A percentile compares a stretch with the other conserved stretches of the same genome.
Conservation (phyloP, 2,888 invertebrate genomes). For the Dicyrtomina minuta region DNA sequence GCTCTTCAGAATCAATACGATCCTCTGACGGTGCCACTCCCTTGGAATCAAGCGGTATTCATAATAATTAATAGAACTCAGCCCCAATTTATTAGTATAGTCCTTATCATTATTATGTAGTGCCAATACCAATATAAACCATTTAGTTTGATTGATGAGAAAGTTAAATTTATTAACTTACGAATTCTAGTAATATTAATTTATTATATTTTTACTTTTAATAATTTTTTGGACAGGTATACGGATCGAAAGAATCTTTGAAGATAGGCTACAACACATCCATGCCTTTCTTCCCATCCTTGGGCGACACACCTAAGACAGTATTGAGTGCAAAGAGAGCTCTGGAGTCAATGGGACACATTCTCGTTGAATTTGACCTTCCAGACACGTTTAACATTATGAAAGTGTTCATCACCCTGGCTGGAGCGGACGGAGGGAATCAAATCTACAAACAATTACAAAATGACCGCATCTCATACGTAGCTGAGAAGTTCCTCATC, state of each 20-base stretch:
- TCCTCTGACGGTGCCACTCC: constrained; percentile 54
- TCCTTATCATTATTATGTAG: not conserved
- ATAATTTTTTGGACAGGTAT: not conserved
- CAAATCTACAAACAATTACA: constrained; percentile 14
- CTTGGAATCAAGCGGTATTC: constrained; percentile 56
- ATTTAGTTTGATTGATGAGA: too few relatives aligned
- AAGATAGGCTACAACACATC: constrained; percentile 41
- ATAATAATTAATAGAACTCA: too few relatives aligned
- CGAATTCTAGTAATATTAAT: too few relatives aligned
- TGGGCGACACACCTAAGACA: constrained; percentile 37
- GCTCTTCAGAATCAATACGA: constrained; percentile 50
- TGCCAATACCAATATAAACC: not conserved
- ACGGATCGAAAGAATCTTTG: constrained; percentile 26
- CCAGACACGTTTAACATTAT: constrained; percentile 10
- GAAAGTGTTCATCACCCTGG: not conserved
- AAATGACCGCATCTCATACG: constrained; percentile 18
- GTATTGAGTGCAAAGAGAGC: constrained; percentile 35
- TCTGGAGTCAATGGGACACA: constrained; percentile 37
- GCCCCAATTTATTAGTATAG: too few relatives aligned
- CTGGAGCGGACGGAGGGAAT: constrained; percentile 13
- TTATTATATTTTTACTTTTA: too few relatives aligned
- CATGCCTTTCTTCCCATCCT: constrained; percentile 35
- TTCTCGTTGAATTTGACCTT: constrained; percentile 37
- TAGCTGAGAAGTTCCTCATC: constrained; percentile 7
- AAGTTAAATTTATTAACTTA: too few relatives aligned